Evolutionary conservation across 2,888 invertebrate genomes (phyloP), one percentile per base, ranked within the genome.

Genomic region (Plebejus argus): DNA sequence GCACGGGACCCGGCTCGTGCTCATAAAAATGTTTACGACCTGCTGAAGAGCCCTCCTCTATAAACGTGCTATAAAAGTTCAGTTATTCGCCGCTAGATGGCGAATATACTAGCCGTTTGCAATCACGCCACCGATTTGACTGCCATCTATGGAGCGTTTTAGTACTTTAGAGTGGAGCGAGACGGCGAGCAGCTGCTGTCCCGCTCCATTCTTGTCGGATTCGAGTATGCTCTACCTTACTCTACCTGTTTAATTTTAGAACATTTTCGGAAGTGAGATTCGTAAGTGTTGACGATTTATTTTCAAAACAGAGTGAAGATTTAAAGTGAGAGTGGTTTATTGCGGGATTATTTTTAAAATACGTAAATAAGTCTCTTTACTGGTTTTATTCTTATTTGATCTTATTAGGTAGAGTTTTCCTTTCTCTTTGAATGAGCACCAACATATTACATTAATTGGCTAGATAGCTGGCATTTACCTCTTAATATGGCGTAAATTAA

Each of bases 21-120:
- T 89, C 90, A 91, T 94, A 93, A 93, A 94, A 93, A 91, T 93
- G 92, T 93, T 94, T 93, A 94, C 93, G 94, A 94, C 90, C 93
- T 92, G 91, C 93, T 90, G 91, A 93, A 94, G 94, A 92, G 92
- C 93, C 92, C 94, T 93, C 94, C 93, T 90, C 93, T 92, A 93
- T 93, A 91, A 94, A 92, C 90, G 91, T 89, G 89, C 91, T 88
- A 90, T 94, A 94, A 94, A 93, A 94, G 94, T 94, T 94, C 90
- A 86, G 91, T 92, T 92, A 91, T 90, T 88, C 89, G 86, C 85
- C 87, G 89, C 90, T 93, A 94, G 94, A 94, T 94, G 94, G 93
- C 93, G 90, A 90, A 88, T 90, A 88, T 92, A 93, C 94, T 91
- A 89, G 92, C 89, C 88, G 89, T 89, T 91, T 91, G 86, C 90